Base-by-base conservation (phyloP, 2,888 invertebrate genomes). In the Chymomyza fuscimana region DNA sequence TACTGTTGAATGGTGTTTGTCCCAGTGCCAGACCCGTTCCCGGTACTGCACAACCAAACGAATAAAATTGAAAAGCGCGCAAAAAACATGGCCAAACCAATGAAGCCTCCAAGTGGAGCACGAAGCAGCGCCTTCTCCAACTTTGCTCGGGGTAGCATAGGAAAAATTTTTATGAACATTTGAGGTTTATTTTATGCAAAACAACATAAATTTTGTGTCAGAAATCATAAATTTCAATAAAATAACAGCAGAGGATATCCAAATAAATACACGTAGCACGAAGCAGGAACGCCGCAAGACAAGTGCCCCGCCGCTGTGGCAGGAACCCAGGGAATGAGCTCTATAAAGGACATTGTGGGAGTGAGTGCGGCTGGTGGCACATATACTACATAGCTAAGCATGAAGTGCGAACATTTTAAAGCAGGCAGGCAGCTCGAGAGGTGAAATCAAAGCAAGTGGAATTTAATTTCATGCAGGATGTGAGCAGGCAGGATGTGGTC, bases 171-270 rank as follows among this genome's bases (percentile, higher is more conserved):
- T 80, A 83, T 76, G 83, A 86, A 87, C 72, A 82, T 83, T 83
- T 85, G 87, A 85, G 83, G 83, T 86, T 83, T 82, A 86, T 82
- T 84, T 86, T 86, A 86, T 85, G 84, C 86, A 83, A 84, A 82
- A 84, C 86, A 84, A 80, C 82, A 83, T 83, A 84, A 82, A 83
- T 83, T 83, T 80, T 69, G 75, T 74, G 87, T 80, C 80, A 87
- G 83, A 86, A 83, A 83, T 83, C 83, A 83, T 83, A 83, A 83
- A 83, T 83, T 86, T 83, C 87, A 83, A 83, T 83, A 86, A 83
- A 83, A 86, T 67, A 73, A 81, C 74, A 73, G 68, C 66, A 87
- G 69, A 73, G 71, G 77, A 83, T 75, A 70, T 77, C 81, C 81
- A 81, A 86, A 77, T 77, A 87, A 83, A 83, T 81, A 86, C 69